These are phyloP conservation scores for Gadopsis bispinosus DNA, from an alignment of 2,797 vertebrate species.

Conservation along the genomic window DNA sequence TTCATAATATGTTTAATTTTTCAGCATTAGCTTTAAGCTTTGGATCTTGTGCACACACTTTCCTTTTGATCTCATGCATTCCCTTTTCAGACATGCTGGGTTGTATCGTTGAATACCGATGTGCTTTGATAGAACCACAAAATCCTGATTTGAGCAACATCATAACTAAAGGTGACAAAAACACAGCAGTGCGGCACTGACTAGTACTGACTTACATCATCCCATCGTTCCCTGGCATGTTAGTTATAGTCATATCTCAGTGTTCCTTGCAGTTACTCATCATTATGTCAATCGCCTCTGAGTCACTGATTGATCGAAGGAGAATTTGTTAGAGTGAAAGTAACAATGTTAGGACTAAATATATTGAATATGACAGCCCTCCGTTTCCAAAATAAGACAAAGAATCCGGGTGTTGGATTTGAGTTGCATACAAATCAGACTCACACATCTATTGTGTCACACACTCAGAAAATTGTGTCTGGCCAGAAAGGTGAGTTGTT, in stretches of 20 bases:
- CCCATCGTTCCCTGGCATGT: constrained; percentile 19
- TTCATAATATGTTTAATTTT: constrained; percentile 34
- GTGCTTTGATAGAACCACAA: constrained; percentile 26
- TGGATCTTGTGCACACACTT: constrained; percentile 36
- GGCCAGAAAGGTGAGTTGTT: constrained; percentile 34
- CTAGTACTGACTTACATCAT: constrained; percentile 39
- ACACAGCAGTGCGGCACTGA: constrained; percentile 19
- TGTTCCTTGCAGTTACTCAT: constrained; percentile 23
- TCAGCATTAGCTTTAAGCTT: constrained; percentile 21
- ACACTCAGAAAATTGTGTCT: constrained; percentile 5
- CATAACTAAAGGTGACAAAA: constrained; percentile 47
- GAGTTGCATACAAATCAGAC: constrained; percentile 23
- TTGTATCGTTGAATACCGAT: constrained; percentile 34
- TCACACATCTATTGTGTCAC: neutral
- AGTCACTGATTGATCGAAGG: constrained; percentile 36
- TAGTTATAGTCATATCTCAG: constrained; percentile 34
- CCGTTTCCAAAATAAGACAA: constrained; percentile 19
- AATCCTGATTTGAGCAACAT: constrained; percentile 31
- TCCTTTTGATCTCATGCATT: constrained; percentile 50
- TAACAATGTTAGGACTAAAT: constrained; percentile 11
- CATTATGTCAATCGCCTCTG: constrained; percentile 24
- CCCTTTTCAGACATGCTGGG: constrained; percentile 28
- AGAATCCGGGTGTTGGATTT: constrained; percentile 9
- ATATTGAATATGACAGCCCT: constrained; percentile 22
- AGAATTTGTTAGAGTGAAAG: constrained; percentile 18